Evolutionary conservation across 2,888 invertebrate genomes (phyloP), one percentile per base, ranked within the genome.

Genomic region (Acleris emargana): DNA sequence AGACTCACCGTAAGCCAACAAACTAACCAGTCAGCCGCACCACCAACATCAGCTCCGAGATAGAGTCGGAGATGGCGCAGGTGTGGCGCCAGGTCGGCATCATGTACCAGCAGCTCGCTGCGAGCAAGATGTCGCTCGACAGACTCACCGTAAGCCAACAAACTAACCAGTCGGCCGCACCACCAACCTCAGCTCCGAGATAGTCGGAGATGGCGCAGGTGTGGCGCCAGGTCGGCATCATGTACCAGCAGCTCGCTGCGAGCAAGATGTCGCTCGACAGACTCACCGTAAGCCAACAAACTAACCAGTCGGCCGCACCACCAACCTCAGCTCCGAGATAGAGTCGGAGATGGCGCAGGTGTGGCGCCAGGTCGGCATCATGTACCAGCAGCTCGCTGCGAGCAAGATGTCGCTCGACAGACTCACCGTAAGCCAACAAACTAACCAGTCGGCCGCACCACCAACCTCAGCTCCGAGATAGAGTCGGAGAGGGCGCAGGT

Each of bases 61-160:
- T 97, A 78, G 75, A 97, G 75, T 92, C 94, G 16, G 97, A 97
- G 80, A 95, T 97, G 82, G 95, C 95, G 71, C 96, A 97, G 82
- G 97, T 98, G 17, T 97, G 97, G 97, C 93, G 97, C 22, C 97
- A 97, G 84, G 97, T 98, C 73, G 97, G 97, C 70, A 95, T 96
- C 64, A 97, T 98, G 96, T 95, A 96, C 83, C 95, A 95, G 76
- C 97, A 97, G 81, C 95, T 98, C 78, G 95, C 94, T 38, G 94
- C 95, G 67, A 97, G 95, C 78, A 95, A 96, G 54, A 94, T 94
- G 49, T 93, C 96, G 3, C 86, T 98, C n/a, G 95, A 95, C 68
- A 94, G 95, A 72, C 93, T 98, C 47, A 91, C 91, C 53, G 93
- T 92, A 69, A 83, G 79, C 71, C 28, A 18, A 16, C 13, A 13